A percentile compares a stretch with the other conserved stretches of the same genome.
Evolutionary conservation across 2,888 invertebrate species (phyloP).

Genomic region (Shargacucullia verbasci): DNA sequence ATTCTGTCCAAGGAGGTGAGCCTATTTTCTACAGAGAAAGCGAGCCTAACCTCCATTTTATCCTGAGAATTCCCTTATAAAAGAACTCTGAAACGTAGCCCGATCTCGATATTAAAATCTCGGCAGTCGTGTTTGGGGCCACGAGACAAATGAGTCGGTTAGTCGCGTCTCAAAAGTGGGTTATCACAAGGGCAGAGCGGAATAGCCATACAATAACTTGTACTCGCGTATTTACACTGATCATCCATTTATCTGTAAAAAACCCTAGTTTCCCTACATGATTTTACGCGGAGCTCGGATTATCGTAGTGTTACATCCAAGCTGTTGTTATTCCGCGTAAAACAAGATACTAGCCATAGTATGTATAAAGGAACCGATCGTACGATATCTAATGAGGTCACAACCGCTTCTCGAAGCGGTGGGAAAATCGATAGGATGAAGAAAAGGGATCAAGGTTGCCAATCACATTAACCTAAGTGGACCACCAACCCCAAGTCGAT

Average conservation of each 20-base stretch:
- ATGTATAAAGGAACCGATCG: slow-evolving; percentile 10
- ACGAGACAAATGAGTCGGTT: no score
- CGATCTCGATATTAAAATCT: no score
- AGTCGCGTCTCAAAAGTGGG: no score
- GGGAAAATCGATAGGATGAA: slow-evolving; percentile 22
- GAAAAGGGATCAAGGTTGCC: slow-evolving; percentile 4
- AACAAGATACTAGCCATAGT: slow-evolving; percentile 3
- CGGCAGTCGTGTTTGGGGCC: no score
- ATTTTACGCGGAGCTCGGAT: neutral
- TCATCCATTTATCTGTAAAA: neutral
- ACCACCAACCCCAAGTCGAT: slow-evolving; percentile 2
- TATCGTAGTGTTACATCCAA: neutral
- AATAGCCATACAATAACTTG: neutral
- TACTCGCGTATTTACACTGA: no score
- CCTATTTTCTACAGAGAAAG: no score
- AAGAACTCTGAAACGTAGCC: no score
- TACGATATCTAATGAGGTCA: slow-evolving; percentile 41
- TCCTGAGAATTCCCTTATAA: no score
- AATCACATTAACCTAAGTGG: neutral
- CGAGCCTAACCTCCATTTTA: no score
- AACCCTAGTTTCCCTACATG: neutral
- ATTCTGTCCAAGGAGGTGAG: no score
- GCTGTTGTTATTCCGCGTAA: slow-evolving; percentile 2
- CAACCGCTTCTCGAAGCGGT: slow-evolving; percentile 31
- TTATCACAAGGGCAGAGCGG: no score